These are phyloP conservation scores for Scatophagus argus DNA, from an alignment of 2,113 vertebrate genomes.

Conservation along the genomic window DNA sequence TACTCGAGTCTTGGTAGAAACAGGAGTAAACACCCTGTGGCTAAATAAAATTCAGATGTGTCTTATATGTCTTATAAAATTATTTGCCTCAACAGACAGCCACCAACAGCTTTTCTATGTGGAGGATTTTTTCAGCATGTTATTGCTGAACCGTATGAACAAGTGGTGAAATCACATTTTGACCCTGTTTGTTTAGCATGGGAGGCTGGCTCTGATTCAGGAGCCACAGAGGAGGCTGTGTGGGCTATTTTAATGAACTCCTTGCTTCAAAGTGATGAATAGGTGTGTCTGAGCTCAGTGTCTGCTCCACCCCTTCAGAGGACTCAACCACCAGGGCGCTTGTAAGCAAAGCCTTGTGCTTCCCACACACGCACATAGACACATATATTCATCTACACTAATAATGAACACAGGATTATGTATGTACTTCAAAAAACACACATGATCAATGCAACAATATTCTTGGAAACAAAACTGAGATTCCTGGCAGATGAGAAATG, in stretches of 20 bases:
- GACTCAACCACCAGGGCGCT: slow-evolving; percentile 48
- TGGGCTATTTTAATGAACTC: slow-evolving; percentile 79
- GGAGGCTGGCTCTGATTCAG: slow-evolving; percentile 47
- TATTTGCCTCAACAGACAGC: background rate
- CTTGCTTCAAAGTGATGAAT: slow-evolving; percentile 75
- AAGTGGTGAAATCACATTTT: slow-evolving; percentile 30
- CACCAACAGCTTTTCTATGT: background rate
- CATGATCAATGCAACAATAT: slow-evolving; percentile 10
- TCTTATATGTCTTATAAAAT: background rate
- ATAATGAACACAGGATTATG: slow-evolving; percentile 19
- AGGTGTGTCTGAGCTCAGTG: slow-evolving; percentile 64
- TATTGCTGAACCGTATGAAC: slow-evolving; percentile 11
- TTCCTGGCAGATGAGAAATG: slow-evolving; percentile 28
- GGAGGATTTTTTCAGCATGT: background rate
- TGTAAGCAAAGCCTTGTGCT: slow-evolving; percentile 19
- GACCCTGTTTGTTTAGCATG: slow-evolving; percentile 61
- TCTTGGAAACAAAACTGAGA: slow-evolving; percentile 1
- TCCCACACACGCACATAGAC: slow-evolving; percentile 33
- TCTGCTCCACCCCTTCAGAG: slow-evolving; percentile 64
- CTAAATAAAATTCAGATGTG: background rate
- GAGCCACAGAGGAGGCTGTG: slow-evolving; percentile 62
- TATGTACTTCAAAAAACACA: slow-evolving; percentile 5
- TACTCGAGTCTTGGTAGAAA: background rate
- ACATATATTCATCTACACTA: background rate
- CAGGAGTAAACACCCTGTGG: background rate